Conservation (phyloP, 2,888 invertebrate genomes). For the Thalpophila matura region DNA sequence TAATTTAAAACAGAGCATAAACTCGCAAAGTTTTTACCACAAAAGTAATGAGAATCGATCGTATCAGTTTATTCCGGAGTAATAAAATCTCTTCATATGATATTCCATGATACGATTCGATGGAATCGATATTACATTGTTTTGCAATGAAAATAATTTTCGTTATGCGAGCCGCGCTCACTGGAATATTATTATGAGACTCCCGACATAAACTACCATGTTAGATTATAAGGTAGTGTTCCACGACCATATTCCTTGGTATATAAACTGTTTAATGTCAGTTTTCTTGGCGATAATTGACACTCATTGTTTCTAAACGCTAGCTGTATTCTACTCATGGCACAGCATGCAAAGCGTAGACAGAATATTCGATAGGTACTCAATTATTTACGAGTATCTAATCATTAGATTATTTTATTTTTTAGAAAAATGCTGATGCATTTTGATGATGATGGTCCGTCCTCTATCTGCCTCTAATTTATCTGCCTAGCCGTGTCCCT, state of each 20-base stretch:
- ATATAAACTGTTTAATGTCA: constrained; percentile 40
- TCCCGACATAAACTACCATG: constrained; percentile 33
- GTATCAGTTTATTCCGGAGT: constrained; percentile 38
- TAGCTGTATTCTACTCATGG: background rate
- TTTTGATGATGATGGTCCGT: background rate
- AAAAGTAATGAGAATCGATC: constrained; percentile 54
- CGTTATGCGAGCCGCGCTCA: constrained; percentile 28
- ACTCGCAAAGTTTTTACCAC: constrained; percentile 53
- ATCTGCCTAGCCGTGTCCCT: too few relatives aligned
- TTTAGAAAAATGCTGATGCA: too few relatives aligned
- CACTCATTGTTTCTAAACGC: constrained; percentile 28
- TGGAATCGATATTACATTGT: constrained; percentile 47
- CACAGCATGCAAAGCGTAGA: background rate
- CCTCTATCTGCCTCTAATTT: too few relatives aligned
- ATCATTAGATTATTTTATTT: too few relatives aligned
- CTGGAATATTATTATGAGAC: constrained; percentile 35
- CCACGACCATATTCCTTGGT: constrained; percentile 13
- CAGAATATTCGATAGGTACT: background rate
- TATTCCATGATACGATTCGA: constrained; percentile 42
- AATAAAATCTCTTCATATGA: constrained; percentile 51
- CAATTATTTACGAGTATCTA: too few relatives aligned
- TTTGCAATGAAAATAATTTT: constrained; percentile 50
- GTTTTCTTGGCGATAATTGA: constrained; percentile 38
- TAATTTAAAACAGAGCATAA: constrained; percentile 60
- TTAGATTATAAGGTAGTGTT: constrained; percentile 27